A percentile compares a stretch with the other conserved stretches of the same genome.
Conservation (phyloP, 2,113 vertebrate species). For the Crotalus helleri region DNA sequence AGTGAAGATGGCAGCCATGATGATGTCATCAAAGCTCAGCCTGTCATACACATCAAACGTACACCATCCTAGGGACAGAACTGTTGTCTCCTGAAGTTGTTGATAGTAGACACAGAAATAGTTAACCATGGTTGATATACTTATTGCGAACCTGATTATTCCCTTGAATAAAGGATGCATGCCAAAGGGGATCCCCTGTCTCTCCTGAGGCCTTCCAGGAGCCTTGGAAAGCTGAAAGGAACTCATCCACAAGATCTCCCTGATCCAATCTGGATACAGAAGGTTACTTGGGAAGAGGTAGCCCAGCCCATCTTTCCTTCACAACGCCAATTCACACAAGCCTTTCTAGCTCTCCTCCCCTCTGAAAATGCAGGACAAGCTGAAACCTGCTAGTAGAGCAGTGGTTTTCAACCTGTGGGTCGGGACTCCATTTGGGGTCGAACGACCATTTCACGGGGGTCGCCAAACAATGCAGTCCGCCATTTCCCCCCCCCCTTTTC, state of each 20-base stretch:
- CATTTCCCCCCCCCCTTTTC: too few relatives aligned
- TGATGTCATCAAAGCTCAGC: not conserved
- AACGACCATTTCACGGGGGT: too few relatives aligned
- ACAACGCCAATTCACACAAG: not conserved
- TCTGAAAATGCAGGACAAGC: not conserved
- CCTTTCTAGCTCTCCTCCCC: not conserved
- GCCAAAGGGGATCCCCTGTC: not conserved
- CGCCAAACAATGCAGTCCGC: too few relatives aligned
- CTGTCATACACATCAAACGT: not conserved
- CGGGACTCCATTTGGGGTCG: too few relatives aligned
- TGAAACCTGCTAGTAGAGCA: not conserved
- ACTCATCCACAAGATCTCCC: not conserved
- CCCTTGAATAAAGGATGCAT: not conserved
- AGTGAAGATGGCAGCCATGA: not conserved
- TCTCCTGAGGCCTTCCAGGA: not conserved
- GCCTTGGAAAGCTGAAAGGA: not conserved
- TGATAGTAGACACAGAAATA: not conserved
- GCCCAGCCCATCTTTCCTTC: not conserved
- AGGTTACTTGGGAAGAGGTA: not conserved
- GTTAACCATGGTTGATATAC: not conserved
- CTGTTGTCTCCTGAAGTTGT: not conserved
- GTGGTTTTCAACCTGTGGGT: too few relatives aligned
- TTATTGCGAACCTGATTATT: not conserved
- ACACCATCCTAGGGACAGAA: not conserved
- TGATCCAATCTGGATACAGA: not conserved